These are phyloP conservation scores for Tonatia bakeri DNA, from an alignment of 2,113 vertebrate species.

Conservation along the genomic window DNA sequence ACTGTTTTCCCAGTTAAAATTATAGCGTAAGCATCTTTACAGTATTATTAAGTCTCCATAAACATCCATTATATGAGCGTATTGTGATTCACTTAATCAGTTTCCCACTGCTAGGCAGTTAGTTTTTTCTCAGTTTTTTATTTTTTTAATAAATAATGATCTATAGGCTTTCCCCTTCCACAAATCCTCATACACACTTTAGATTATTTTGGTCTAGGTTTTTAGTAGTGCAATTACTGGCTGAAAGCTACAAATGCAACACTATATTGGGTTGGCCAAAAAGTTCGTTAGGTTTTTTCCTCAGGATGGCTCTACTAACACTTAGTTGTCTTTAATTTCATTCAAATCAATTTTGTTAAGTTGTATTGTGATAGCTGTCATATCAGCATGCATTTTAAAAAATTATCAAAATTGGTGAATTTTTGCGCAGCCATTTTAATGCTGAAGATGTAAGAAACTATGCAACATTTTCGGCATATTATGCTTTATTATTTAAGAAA, in stretches of 20 bases:
- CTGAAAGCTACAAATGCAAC: background rate
- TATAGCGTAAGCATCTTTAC: conserved; percentile 40
- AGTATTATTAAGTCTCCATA: conserved; percentile 52
- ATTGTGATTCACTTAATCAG: conserved; percentile 63
- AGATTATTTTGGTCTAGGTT: conserved; percentile 26
- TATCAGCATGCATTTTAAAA: too few species aligned
- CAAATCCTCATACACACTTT: conserved; percentile 37
- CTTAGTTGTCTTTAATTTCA: too few species aligned
- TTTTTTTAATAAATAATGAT: conserved; percentile 52
- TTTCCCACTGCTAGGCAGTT: conserved; percentile 61
- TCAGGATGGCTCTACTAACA: too few species aligned
- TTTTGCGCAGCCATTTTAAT: too few species aligned
- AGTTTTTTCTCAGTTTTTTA: conserved; percentile 33
- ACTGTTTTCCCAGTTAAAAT: conserved; percentile 52
- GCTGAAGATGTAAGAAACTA: too few species aligned
- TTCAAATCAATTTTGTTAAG: too few species aligned
- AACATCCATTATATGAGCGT: conserved; percentile 46
- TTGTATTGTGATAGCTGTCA: too few species aligned
- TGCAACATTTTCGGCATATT: too few species aligned
- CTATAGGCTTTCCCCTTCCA: background rate
- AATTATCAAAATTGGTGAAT: too few species aligned
- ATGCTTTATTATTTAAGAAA: too few species aligned
- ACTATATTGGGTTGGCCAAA: background rate
- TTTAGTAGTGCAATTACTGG: conserved; percentile 18
- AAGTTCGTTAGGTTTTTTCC: too few species aligned